Conservation (phyloP, 2,113 vertebrate genomes). For the Colinus virginianus region DNA sequence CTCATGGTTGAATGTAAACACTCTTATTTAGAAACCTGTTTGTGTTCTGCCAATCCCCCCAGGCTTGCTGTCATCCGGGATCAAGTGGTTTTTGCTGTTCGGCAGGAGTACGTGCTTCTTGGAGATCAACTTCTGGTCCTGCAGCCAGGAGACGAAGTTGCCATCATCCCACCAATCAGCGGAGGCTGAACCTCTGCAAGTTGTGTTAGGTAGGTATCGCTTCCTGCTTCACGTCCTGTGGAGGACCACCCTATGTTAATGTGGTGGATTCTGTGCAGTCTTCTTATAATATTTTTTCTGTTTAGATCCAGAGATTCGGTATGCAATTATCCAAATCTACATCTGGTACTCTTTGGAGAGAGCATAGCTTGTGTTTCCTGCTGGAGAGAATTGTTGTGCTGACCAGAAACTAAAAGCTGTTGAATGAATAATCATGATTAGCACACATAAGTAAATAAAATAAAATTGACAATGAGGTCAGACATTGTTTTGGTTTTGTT, state of each 20-base stretch:
- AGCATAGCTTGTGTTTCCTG: neutral
- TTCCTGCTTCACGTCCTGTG: neutral
- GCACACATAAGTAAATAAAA: neutral
- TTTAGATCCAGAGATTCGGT: neutral
- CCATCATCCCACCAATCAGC: constrained; percentile 93
- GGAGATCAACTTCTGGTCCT: constrained; percentile 85
- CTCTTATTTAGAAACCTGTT: neutral
- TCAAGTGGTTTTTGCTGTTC: constrained; percentile 90
- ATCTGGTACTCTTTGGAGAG: neutral
- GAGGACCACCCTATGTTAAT: neutral
- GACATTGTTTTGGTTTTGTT: neutral
- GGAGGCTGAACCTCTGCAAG: constrained; percentile 82
- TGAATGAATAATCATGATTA: constrained; percentile 4
- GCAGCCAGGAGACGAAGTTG: constrained; percentile 90
- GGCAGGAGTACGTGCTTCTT: constrained; percentile 90
- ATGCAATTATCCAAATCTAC: neutral
- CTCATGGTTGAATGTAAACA: neutral
- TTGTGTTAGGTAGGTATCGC: constrained; percentile 39
- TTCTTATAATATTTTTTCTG: neutral
- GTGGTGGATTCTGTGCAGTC: neutral
- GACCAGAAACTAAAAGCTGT: neutral
- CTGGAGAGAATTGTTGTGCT: neutral
- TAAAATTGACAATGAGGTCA: neutral
- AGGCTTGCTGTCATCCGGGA: constrained; percentile 83
- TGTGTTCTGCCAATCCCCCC: neutral